Evolutionary conservation across 2,113 vertebrate species (phyloP).

Genomic region (Apeltes quadracus): DNA sequence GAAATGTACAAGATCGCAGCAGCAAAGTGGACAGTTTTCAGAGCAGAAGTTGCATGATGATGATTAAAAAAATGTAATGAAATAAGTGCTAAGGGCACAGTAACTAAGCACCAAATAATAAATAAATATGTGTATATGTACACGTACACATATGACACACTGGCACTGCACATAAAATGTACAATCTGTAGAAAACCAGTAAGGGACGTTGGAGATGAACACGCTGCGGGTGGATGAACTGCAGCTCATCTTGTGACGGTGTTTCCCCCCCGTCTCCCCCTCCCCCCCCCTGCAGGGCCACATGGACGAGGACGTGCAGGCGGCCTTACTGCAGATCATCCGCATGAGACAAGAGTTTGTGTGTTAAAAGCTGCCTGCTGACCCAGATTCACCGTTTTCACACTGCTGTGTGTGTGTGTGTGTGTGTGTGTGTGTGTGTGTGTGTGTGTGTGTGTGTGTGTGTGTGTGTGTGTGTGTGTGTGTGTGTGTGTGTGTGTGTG

Average conservation of each 20-base stretch:
- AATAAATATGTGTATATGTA: too few relatives aligned
- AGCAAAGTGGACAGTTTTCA: too few relatives aligned
- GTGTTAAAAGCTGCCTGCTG: slow-evolving; percentile 82
- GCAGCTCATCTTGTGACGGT: not conserved
- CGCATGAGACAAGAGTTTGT: slow-evolving; percentile 96
- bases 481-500: slow-evolving; percentile 13
- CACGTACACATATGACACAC: too few relatives aligned
- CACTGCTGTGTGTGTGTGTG: slow-evolving; percentile 14
- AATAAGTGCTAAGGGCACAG: too few relatives aligned
- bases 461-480: not conserved
- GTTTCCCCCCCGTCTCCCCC: too few relatives aligned
- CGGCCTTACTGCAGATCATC: slow-evolving; percentile 95
- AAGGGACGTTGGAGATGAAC: too few relatives aligned
- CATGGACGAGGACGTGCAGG: slow-evolving; percentile 99
- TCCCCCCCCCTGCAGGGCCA: slow-evolving; percentile 90
- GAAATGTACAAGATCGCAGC: too few relatives aligned
- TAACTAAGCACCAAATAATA: too few relatives aligned
- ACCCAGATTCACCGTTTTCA: slow-evolving; percentile 56
- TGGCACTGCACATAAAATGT: too few relatives aligned
- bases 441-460: slow-evolving; percentile 23
- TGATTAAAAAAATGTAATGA: too few relatives aligned
- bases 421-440: slow-evolving; percentile 20
- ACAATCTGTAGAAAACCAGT: too few relatives aligned
- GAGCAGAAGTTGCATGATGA: too few relatives aligned
- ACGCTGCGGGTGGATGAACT: not conserved